A percentile compares a stretch with the other conserved stretches of the same genome.
phyloP scores from a whole-genome alignment of 2,113 vertebrate species.

The Phrynosoma platyrhinos region DNA sequence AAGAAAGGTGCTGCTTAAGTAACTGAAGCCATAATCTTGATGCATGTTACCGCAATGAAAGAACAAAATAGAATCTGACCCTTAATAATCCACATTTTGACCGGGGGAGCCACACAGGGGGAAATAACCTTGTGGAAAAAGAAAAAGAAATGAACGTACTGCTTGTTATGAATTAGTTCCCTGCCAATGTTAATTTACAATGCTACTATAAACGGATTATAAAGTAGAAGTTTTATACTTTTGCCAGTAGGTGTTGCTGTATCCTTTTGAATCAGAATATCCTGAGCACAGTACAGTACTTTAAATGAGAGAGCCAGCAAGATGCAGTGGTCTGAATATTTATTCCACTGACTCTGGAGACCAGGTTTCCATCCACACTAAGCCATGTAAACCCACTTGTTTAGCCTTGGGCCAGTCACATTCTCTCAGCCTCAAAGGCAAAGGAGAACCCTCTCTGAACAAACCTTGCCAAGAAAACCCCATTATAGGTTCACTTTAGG shows the following conservation, averaged over 20 bases:
- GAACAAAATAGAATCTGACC: not conserved
- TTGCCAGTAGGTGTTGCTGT: slow-evolving; percentile 66
- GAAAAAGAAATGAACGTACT: not conserved
- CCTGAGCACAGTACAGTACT: not conserved
- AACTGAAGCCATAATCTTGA: not conserved
- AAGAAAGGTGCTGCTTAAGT: not conserved
- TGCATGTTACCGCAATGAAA: not conserved
- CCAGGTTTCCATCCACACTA: too few species aligned
- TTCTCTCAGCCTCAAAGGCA: too few species aligned
- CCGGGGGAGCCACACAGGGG: not conserved
- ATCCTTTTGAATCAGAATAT: slow-evolving; percentile 39
- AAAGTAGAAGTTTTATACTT: not conserved
- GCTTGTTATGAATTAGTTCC: not conserved
- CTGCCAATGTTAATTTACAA: not conserved
- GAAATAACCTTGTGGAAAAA: not conserved
- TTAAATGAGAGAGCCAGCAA: not conserved
- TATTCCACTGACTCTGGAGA: too few species aligned
- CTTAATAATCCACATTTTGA: slow-evolving; percentile 1
- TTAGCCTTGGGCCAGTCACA: too few species aligned
- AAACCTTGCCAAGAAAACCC: too few species aligned
- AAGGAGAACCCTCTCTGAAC: too few species aligned
- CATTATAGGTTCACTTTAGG: too few species aligned
- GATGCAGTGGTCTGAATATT: too few species aligned
- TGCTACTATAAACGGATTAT: not conserved
- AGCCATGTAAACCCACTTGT: too few species aligned